A percentile compares a stretch with the other conserved stretches of the same genome.
Conservation (phyloP, 2,113 vertebrate species). For the Aythya baeri region DNA sequence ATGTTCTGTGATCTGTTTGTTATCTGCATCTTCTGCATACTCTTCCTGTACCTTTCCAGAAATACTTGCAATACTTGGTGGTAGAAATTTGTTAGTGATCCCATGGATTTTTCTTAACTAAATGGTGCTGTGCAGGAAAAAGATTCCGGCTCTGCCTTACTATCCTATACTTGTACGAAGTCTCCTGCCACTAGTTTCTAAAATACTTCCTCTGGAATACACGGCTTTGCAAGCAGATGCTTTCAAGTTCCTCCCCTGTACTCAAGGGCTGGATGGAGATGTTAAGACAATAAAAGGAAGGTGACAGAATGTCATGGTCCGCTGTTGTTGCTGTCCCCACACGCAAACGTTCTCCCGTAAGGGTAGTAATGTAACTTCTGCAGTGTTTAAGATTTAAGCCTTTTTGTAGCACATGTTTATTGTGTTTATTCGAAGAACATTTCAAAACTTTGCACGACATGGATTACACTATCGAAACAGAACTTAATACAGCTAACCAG, state of each 20-base stretch:
- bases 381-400: not conserved
- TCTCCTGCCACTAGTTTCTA: slow-evolving; percentile 39
- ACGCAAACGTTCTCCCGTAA: not conserved
- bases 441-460: not conserved
- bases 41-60: slow-evolving; percentile 49
- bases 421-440: not conserved
- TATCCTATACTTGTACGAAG: not conserved
- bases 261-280: slow-evolving; percentile 23
- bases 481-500: slow-evolving; percentile 22
- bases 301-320: slow-evolving; percentile 49
- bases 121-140: slow-evolving; percentile 52
- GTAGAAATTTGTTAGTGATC: slow-evolving; percentile 29
- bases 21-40: slow-evolving; percentile 37
- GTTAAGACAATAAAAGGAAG: slow-evolving; percentile 52
- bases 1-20: slow-evolving; percentile 42
- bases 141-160: slow-evolving; percentile 45
- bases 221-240: slow-evolving; percentile 51
- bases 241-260: slow-evolving; percentile 41
- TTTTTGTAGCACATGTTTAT: slow-evolving; percentile 46
- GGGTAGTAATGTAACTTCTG: not conserved
- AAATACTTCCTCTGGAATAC: slow-evolving; percentile 32
- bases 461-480: not conserved
- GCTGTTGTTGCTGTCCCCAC: slow-evolving; percentile 31
- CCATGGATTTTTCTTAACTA: slow-evolving; percentile 46
- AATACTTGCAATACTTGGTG: slow-evolving; percentile 34